Evolutionary conservation across 2,888 invertebrate genomes (phyloP).

Genomic region (Frankliniella intonsa): DNA sequence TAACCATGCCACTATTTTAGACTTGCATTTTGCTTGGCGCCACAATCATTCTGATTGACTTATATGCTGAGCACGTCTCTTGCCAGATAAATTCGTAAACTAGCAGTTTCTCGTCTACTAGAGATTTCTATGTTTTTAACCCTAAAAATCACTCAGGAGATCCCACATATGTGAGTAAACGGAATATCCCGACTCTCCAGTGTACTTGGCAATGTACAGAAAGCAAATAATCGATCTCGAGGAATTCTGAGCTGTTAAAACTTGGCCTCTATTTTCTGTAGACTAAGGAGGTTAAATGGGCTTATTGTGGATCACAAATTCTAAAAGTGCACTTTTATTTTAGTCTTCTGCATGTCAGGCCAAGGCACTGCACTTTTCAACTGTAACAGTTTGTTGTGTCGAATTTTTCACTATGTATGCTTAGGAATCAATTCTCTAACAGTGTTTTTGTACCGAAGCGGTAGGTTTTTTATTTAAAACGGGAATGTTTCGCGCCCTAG

Average conservation of each 20-base stretch:
- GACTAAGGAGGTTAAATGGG: slow-evolving; percentile 10
- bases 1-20: no score
- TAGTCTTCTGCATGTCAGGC: slow-evolving; percentile 7
- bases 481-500: no score
- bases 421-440: not conserved
- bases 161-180: not conserved
- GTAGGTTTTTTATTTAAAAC: no score
- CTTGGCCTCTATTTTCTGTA: slow-evolving; percentile 11
- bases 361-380: slow-evolving; percentile 26
- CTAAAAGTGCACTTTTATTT: slow-evolving; percentile 22
- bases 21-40: not conserved
- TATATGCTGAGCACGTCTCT: no score
- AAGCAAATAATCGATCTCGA: slow-evolving; percentile 1
- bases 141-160: not conserved
- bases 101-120: not conserved
- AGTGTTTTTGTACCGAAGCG: no score
- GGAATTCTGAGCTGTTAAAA: slow-evolving; percentile 16
- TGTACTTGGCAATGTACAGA: not conserved
- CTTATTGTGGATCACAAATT: slow-evolving; percentile 25
- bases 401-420: slow-evolving; percentile 7
- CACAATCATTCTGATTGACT: not conserved
- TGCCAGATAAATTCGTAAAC: not conserved
- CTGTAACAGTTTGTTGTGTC: slow-evolving; percentile 11
- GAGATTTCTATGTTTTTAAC: not conserved
- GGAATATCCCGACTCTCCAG: not conserved